Base-by-base conservation (phyloP, 2,113 vertebrate species). In the Amphiprion ocellaris region DNA sequence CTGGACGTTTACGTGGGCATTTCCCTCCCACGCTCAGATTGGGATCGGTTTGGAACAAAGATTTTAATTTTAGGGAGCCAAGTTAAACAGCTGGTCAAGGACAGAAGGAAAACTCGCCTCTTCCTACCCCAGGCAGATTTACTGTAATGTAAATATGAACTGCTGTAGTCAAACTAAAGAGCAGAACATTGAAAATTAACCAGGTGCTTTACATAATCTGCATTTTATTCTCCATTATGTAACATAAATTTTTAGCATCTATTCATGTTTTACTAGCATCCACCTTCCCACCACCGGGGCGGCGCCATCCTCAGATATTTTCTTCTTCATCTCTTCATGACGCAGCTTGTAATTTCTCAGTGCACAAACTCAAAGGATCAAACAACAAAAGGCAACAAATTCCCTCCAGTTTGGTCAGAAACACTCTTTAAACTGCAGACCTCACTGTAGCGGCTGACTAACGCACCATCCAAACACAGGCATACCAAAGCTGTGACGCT, bases 31-130 rank as follows among this genome's bases (percentile, higher is more conserved):
- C 81, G 26, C 41, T 66, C 49, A 69, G 74, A 81, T 72, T 53
- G 14, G 24, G 66, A 84, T 85, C 73, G 63, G 66, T 56, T 37
- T 61, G 62, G 69, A 85, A 82, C 77, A 82, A 74, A 78, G 83
- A 44, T 55, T 78, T 75, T 69, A 16, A 59, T 70, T 82, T 81
- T n/a, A 50, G 60, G 46, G 52, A 70, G 88, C 75, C 63, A 69
- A 77, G 65, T 41, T 17, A 74, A 87, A 88, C 87, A 87, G 81
- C 86, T 88, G 86, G 80, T 67, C 39, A 21, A 53, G 65, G 37
- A 56, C 71, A 52, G 67, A 21, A 56, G 62, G 79, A 53, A 65
- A 37, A 70, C 30, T 8, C 23, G 44, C 63, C 9, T 23, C 52
- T 52, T 79, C 10, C 56, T 66, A 23, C 62, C 47, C 46, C 56